These are phyloP conservation scores for Alosa sapidissima DNA, from an alignment of 2,797 vertebrate species.

Conservation along the genomic window DNA sequence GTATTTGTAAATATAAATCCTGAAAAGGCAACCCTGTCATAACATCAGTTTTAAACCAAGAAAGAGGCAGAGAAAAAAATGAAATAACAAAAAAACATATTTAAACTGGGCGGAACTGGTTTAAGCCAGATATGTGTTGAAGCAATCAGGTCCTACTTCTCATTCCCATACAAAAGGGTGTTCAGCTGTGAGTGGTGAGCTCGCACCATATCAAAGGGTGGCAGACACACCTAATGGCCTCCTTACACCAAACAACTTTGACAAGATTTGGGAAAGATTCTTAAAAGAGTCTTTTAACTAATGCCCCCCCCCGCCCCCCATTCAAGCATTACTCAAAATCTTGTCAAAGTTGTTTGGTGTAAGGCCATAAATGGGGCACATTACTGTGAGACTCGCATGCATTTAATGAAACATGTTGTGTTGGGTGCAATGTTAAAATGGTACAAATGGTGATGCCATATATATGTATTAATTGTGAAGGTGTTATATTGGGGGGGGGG, in stretches of 20 bases:
- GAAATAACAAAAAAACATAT: neutral
- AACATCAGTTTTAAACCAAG: neutral
- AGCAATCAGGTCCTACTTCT: neutral
- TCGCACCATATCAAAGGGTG: neutral
- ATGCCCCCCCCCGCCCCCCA: too few relatives aligned
- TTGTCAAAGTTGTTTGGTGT: too few relatives aligned
- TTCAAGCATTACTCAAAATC: too few relatives aligned
- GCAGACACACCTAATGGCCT: too few relatives aligned
- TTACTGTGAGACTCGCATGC: neutral
- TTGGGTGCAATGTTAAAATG: neutral
- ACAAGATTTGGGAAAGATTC: too few relatives aligned
- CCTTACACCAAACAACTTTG: too few relatives aligned
- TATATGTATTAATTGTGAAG: too few relatives aligned
- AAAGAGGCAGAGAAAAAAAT: neutral
- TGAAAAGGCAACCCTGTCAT: neutral
- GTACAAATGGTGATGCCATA: neutral
- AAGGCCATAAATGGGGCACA: neutral
- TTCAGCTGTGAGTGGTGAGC: neutral
- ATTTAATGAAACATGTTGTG: neutral
- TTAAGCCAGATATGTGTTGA: neutral
- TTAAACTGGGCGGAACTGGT: neutral
- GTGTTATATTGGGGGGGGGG: too few relatives aligned
- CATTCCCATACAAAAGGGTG: neutral
- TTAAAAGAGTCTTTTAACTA: too few relatives aligned
- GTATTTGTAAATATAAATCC: neutral